These are phyloP conservation scores for Rhizoglyphus robini DNA, from an alignment of 1,140 invertebrate species.

Conservation along the genomic window DNA sequence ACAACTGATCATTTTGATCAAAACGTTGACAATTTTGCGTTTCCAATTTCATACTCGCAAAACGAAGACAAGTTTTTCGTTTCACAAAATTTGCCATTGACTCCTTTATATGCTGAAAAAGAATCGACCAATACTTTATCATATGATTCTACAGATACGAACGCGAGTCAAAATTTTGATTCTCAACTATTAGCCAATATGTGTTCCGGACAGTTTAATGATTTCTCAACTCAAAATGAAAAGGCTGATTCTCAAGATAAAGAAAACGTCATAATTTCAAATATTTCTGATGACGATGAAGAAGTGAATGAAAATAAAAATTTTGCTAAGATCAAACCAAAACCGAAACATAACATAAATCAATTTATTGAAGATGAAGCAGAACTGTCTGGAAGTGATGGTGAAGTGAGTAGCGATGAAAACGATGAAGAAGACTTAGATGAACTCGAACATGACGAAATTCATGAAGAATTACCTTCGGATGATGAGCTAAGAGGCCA, in stretches of 20 bases:
- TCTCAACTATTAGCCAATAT: not conserved
- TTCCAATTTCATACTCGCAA: not conserved
- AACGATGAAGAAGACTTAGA: slow-evolving; percentile 26
- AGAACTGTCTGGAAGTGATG: slow-evolving; percentile 67
- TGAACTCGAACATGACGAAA: slow-evolving; percentile 15
- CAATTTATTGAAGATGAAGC: slow-evolving; percentile 67
- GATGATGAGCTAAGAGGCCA: slow-evolving; percentile 36
- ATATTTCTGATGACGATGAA: not conserved
- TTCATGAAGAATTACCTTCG: slow-evolving; percentile 4
- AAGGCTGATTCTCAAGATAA: not conserved
- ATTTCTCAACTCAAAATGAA: not conserved
- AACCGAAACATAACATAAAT: not conserved
- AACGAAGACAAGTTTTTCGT: too few species aligned
- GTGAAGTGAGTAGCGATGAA: slow-evolving; percentile 44
- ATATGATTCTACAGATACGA: not conserved
- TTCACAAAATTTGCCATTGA: slow-evolving; percentile 6
- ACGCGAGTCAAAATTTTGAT: not conserved
- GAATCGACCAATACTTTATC: not conserved
- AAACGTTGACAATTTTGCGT: not conserved
- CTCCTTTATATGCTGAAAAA: not conserved
- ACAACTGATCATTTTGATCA: not conserved
- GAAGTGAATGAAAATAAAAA: slow-evolving; percentile 12
- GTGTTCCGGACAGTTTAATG: slow-evolving; percentile 9
- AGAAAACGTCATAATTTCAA: too few species aligned
- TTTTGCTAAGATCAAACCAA: not conserved